Evolutionary conservation across 37 sponge, comb jelly and placozoan genomes (phyloP), one percentile per base, ranked within the genome.

Genomic region (Beroe forskalii): DNA sequence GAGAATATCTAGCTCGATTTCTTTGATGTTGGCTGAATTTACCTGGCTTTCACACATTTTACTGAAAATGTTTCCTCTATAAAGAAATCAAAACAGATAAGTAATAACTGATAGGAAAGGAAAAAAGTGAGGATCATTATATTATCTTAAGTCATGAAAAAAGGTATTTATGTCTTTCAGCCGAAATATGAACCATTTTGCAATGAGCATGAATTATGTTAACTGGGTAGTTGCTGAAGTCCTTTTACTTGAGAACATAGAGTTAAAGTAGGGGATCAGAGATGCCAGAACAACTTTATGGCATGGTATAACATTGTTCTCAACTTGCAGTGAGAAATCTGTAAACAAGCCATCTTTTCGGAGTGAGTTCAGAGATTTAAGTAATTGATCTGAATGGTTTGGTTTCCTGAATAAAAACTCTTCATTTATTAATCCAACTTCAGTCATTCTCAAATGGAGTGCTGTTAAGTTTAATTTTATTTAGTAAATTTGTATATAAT

Each of bases 181-280:
- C n/a, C n/a, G n/a, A n/a, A n/a, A n/a, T n/a, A n/a, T n/a, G n/a
- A n/a, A n/a, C n/a, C n/a, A n/a, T n/a, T n/a, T n/a, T n/a, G n/a
- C 60, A 55, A 55, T 19, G 60, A 9, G 60, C 60, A 55, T 55
- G 60, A 19, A 55, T 55, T 9, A 17, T 55, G 17, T 55, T 55
- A 55, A 17, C 17, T 19, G 9, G 17, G 60, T 55, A 55, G 17
- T 55, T 55, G 17, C 17, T 55, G 14, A 19, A 55, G n/a, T n/a
- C n/a, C n/a, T n/a, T n/a, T n/a, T n/a, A n/a, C 86, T 80, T 41
- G 86, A 80, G 42, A 80, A 80, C 86, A 80, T 80, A 23, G 86
- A 41, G 22, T 80, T 25, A 30, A 80, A 80, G 55, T 80, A 80
- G 86, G 86, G 86, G 28, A 80, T 80, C 31, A 80, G 40, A 24